Evolutionary conservation across 2,113 vertebrate genomes (phyloP), one percentile per base, ranked within the genome.

Genomic region (Tragulus kanchil): DNA sequence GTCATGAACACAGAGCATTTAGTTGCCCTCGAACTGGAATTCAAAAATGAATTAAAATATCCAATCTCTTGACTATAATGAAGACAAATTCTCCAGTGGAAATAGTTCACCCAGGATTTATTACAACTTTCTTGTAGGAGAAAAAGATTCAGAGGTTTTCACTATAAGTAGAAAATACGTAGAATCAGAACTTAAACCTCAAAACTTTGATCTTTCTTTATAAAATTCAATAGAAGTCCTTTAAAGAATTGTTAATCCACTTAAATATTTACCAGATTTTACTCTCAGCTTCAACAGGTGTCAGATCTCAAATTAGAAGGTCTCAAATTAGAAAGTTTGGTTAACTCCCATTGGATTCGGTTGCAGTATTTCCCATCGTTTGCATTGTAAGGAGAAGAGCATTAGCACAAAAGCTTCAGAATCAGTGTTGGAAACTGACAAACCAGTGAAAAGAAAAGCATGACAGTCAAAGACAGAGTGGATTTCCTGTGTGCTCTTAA

Each of bases 201-300:
- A 95, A 97, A 16, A 16, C 56, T 86, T 96, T 98, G 50, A 89
- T 94, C 92, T 92, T 45, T 31, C 85, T 85, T 98, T 97, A 94
- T 97, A 97, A 98, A 97, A 97, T 97, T 97, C 94, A 97, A 13
- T 65, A 89, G 82, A 96, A 0, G 1, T 91, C 69, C 84, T 98
- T 97, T 92, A n/a, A 93, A 64, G 86, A 96, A 95, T 64, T 95
- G 42, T 78, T 71, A 92, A 97, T 85, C 64, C 25, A 97, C 93
- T 69, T 97, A 98, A 98, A 97, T 97, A 98, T 97, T 98, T 93
- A 97, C 91, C 93, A 97, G 87, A 62, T 52, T 83, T 98, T 98
- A 98, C 82, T 97, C 64, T 95, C n/a, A 93, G 90, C 48, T 90
- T 58, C 81, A 97, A 97, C 65, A 61, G 21, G 42, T 95, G 85